Evolutionary conservation across 2,888 invertebrate genomes (phyloP).

Genomic region (Plemyria rubiginata): DNA sequence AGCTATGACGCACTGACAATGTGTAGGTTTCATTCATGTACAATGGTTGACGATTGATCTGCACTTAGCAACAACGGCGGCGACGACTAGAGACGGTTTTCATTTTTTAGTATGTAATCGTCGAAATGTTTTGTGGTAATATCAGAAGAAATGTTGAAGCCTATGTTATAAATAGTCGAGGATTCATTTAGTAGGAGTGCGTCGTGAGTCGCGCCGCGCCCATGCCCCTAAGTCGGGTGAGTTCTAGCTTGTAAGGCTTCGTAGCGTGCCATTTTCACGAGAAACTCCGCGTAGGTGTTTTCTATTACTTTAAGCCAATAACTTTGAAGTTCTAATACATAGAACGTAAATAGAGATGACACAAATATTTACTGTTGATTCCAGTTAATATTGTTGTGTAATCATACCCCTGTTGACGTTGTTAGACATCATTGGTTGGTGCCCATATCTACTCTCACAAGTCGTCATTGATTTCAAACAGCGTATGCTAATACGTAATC

Average conservation of each 20-base stretch:
- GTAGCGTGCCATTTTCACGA: slow-evolving; percentile 71
- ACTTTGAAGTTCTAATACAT: slow-evolving; percentile 49
- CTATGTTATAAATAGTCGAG: slow-evolving; percentile 69
- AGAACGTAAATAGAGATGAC: slow-evolving; percentile 34
- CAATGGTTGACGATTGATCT: slow-evolving; percentile 71
- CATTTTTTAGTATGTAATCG: slow-evolving; percentile 58
- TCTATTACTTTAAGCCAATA: slow-evolving; percentile 56
- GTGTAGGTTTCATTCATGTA: slow-evolving; percentile 80
- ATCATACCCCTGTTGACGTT: slow-evolving; percentile 25
- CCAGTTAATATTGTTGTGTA: slow-evolving; percentile 25
- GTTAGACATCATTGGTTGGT: slow-evolving; percentile 15
- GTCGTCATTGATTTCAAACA: slow-evolving; percentile 13
- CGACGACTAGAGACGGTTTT: slow-evolving; percentile 63
- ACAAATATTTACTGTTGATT: slow-evolving; percentile 29
- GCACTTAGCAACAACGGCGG: slow-evolving; percentile 74
- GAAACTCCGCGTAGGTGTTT: slow-evolving; percentile 56
- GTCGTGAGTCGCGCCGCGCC: slow-evolving; percentile 79
- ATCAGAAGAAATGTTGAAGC: slow-evolving; percentile 66
- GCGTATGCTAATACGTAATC: not conserved
- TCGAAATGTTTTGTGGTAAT: slow-evolving; percentile 68
- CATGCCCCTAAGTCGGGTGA: slow-evolving; percentile 81
- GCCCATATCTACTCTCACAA: too few relatives aligned
- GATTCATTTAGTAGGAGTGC: slow-evolving; percentile 78
- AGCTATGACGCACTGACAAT: slow-evolving; percentile 61
- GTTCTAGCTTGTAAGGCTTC: slow-evolving; percentile 82